These are phyloP conservation scores for Anomalospiza imberbis DNA, from an alignment of 2,797 vertebrate species.

Conservation along the genomic window DNA sequence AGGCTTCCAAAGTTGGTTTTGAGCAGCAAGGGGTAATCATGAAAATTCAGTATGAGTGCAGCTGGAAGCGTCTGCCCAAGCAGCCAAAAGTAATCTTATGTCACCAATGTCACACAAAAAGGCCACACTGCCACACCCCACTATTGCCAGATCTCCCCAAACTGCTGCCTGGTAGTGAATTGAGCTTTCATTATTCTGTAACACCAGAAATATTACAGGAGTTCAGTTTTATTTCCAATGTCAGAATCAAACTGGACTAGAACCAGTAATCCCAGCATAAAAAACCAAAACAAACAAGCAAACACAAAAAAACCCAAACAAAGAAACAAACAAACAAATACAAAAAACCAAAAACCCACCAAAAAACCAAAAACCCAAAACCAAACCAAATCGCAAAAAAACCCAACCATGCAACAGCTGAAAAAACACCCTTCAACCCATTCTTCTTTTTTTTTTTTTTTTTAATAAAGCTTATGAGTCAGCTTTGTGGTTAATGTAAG, in stretches of 20 bases:
- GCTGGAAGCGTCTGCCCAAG: not conserved
- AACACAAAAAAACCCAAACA: not conserved
- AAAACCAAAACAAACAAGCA: not conserved
- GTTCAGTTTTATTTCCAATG: not conserved
- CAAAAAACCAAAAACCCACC: not conserved
- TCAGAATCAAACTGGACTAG: not conserved
- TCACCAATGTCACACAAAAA: not conserved
- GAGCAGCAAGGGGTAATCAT: not conserved
- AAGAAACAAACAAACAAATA: not conserved
- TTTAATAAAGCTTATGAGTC: not conserved
- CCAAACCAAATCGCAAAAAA: too few species aligned
- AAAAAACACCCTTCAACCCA: not conserved
- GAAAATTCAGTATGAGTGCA: not conserved
- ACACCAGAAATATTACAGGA: not conserved
- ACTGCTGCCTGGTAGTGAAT: accelerated
- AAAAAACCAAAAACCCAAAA: too few species aligned
- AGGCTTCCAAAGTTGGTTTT: not conserved
- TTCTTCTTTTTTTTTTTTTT: not conserved
- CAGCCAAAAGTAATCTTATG: not conserved
- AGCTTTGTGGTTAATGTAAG: not conserved
- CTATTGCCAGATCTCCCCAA: not conserved
- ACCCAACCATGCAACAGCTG: too few species aligned
- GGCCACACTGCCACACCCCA: not conserved
- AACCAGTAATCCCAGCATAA: not conserved
- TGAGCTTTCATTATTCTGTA: not conserved